A percentile compares a stretch with the other conserved stretches of the same genome.
phyloP scores from a whole-genome alignment of 2,888 invertebrate genomes.

The Orchesellides sinensis region DNA sequence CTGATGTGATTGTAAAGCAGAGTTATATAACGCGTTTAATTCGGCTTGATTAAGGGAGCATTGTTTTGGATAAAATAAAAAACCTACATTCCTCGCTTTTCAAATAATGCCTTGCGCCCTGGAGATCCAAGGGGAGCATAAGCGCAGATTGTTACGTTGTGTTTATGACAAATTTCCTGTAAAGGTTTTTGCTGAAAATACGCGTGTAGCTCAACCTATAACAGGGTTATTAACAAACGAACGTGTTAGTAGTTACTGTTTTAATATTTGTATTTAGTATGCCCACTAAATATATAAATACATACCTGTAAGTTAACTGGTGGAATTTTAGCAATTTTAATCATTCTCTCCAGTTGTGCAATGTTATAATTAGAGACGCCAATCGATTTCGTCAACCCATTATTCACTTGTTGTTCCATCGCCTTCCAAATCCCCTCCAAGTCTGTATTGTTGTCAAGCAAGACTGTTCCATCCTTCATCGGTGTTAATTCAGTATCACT shows the following conservation, averaged over 20 bases:
- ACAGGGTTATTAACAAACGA: background rate
- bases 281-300: background rate
- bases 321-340: constrained; percentile 81
- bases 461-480: constrained; percentile 83
- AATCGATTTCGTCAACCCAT: constrained; percentile 85
- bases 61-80: background rate
- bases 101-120: constrained; percentile 78
- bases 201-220: constrained; percentile 69
- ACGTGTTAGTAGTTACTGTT: too few relatives aligned
- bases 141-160: constrained; percentile 59
- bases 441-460: constrained; percentile 79
- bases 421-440: constrained; percentile 84
- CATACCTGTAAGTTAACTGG: constrained; percentile 80
- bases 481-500: constrained; percentile 52
- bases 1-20: too few relatives aligned
- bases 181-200: constrained; percentile 67
- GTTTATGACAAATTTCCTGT: constrained; percentile 57
- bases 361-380: constrained; percentile 91
- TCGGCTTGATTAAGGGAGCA: too few relatives aligned
- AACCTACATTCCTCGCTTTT: constrained; percentile 62
- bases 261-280: background rate
- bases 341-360: constrained; percentile 84
- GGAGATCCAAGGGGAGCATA: constrained; percentile 77
- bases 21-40: too few relatives aligned
- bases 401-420: constrained; percentile 83